Percentiles rank a stretch among this genome's conserved stretches.
Conservation (phyloP, 2,888 invertebrate species). For the Apocheima hispidaria region DNA sequence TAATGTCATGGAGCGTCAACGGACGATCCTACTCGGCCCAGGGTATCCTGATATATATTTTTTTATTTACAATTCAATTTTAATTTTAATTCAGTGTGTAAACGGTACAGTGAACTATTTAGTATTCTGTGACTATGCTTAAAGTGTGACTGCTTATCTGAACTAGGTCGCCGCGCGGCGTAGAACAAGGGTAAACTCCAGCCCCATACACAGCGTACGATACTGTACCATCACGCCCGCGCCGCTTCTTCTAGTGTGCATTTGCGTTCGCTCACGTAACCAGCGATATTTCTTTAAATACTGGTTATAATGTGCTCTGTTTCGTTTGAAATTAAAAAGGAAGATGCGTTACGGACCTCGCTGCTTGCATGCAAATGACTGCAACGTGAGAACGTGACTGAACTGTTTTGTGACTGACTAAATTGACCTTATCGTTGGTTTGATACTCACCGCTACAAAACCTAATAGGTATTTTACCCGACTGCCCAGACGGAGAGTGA, state of each 20-base stretch:
- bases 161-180: slow-evolving; percentile 23
- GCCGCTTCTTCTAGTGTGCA: slow-evolving; percentile 42
- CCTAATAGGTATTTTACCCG: too few relatives aligned
- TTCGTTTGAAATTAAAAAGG: slow-evolving; percentile 22
- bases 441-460: too few relatives aligned
- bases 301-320: slow-evolving; percentile 14
- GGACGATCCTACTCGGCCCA: too few relatives aligned
- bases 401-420: slow-evolving; percentile 4
- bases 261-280: slow-evolving; percentile 70
- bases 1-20: too few relatives aligned
- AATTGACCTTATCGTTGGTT: not conserved
- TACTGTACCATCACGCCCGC: slow-evolving; percentile 23
- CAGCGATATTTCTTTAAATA: slow-evolving; percentile 37
- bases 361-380: slow-evolving; percentile 10
- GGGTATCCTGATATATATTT: too few relatives aligned
- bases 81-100: not conserved
- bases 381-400: slow-evolving; percentile 8
- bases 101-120: not conserved
- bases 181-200: slow-evolving; percentile 7
- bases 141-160: too few relatives aligned
- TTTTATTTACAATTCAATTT: not conserved
- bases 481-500: too few relatives aligned
- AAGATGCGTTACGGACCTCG: slow-evolving; percentile 18
- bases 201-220: slow-evolving; percentile 19
- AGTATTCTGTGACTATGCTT: not conserved